Percentiles rank a stretch among this genome's conserved stretches.
Evolutionary conservation across 1,140 invertebrate genomes (phyloP).

Genomic region (Leptinotarsa undecemlineata): DNA sequence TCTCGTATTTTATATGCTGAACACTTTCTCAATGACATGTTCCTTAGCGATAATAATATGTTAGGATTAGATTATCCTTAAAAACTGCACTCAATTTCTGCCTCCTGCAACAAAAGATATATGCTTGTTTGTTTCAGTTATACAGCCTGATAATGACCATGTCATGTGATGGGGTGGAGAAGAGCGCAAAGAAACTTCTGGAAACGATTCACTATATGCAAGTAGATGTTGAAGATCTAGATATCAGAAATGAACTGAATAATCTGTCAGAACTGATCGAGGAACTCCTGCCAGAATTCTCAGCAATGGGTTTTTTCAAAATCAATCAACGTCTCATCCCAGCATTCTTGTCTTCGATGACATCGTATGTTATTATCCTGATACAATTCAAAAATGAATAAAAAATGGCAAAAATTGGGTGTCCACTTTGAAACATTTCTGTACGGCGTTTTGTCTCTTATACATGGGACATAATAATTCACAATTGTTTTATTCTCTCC

Average conservation of each 20-base stretch:
- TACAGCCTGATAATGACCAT: neutral
- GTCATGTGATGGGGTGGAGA: constrained; percentile 12
- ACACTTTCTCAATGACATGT: no score
- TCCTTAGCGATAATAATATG: no score
- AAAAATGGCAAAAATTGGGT: no score
- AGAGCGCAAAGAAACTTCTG: neutral
- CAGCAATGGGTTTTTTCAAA: neutral
- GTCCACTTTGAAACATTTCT: no score
- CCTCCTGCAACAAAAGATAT: no score
- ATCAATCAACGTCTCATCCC: constrained; percentile 16
- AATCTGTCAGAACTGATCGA: neutral
- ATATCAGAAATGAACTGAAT: neutral
- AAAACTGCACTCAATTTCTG: no score
- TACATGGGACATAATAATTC: no score
- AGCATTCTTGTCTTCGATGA: constrained; percentile 11
- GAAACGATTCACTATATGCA: neutral
- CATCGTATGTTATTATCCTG: constrained; percentile 13
- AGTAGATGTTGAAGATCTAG: neutral
- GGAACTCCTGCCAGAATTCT: neutral
- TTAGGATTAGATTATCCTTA: no score
- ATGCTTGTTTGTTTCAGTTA: neutral
- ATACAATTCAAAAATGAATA: neutral
- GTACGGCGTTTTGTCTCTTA: no score
- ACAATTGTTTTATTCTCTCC: no score
- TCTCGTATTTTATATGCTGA: no score